Percentiles rank a stretch among this genome's conserved stretches.
phyloP scores from a whole-genome alignment of 2,888 invertebrate genomes.

The Margaritifera margaritifera region DNA sequence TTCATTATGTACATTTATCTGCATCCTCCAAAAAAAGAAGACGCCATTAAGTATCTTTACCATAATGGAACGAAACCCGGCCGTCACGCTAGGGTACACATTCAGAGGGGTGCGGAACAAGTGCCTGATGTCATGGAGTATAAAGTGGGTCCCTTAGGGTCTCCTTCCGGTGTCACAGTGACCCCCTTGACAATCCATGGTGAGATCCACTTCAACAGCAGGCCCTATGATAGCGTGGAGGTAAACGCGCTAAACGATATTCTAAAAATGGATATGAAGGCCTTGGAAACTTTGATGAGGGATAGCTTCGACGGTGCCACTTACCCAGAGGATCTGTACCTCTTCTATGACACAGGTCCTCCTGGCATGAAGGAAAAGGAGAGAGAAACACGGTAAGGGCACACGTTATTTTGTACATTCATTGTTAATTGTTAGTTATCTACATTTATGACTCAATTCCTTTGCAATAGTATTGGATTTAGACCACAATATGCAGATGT shows the following conservation, averaged over 20 bases:
- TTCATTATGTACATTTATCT: conserved; percentile 42
- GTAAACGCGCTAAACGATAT: conserved; percentile 28
- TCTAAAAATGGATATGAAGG: conserved; percentile 25
- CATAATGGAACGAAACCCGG: conserved; percentile 34
- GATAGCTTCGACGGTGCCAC: conserved; percentile 46
- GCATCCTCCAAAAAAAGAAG: conserved; percentile 35
- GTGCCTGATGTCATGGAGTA: conserved; percentile 48
- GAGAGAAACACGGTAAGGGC: conserved; percentile 28
- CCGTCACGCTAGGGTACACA: conserved; percentile 39
- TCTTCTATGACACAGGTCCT: conserved; percentile 33
- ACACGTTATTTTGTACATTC: too few species aligned
- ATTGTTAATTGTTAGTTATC: too few species aligned
- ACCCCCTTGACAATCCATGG: conserved; percentile 20
- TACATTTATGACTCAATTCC: too few species aligned
- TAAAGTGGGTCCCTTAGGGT: conserved; percentile 44
- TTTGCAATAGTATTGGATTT: too few species aligned
- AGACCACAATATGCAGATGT: too few species aligned
- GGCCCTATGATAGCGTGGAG: conserved; percentile 46
- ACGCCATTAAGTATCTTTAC: conserved; percentile 39
- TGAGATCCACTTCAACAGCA: conserved; percentile 42
- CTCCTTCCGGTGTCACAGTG: conserved; percentile 11
- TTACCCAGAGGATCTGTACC: conserved; percentile 32
- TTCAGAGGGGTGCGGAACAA: conserved; percentile 31
- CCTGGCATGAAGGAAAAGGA: conserved; percentile 26
- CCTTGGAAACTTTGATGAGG: conserved; percentile 28